Evolutionary conservation across 2,797 vertebrate species (phyloP).

Genomic region (Peromyscus melanophrys): DNA sequence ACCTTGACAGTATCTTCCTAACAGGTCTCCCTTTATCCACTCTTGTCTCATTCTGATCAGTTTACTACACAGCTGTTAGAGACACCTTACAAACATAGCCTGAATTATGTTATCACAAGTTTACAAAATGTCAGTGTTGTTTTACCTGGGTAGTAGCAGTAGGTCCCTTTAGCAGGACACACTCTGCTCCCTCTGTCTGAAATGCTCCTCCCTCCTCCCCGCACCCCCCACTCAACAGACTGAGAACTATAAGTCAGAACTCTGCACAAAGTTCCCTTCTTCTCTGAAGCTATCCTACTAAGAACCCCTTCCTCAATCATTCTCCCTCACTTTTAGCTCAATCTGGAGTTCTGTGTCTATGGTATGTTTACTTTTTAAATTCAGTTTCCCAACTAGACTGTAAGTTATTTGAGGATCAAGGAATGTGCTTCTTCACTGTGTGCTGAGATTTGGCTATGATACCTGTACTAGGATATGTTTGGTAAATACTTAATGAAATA

Average conservation of each 20-base stretch:
- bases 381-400: background rate
- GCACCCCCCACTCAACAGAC: background rate
- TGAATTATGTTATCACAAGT: background rate
- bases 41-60: background rate
- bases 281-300: too few species aligned
- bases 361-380: background rate
- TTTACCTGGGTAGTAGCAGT: background rate
- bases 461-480: background rate
- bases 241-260: background rate
- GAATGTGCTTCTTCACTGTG: background rate
- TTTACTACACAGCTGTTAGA: background rate
- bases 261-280: too few species aligned
- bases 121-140: background rate
- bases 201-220: background rate
- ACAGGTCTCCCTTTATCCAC: background rate
- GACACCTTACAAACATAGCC: background rate
- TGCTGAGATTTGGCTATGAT: background rate
- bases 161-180: background rate
- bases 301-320: background rate
- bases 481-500: background rate
- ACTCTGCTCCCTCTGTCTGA: too few species aligned
- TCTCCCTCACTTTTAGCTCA: background rate
- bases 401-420: background rate
- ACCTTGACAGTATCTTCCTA: background rate
- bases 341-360: background rate